phyloP scores from a whole-genome alignment of 1,140 invertebrate species.

The Phymorhynchus buccinoides region DNA sequence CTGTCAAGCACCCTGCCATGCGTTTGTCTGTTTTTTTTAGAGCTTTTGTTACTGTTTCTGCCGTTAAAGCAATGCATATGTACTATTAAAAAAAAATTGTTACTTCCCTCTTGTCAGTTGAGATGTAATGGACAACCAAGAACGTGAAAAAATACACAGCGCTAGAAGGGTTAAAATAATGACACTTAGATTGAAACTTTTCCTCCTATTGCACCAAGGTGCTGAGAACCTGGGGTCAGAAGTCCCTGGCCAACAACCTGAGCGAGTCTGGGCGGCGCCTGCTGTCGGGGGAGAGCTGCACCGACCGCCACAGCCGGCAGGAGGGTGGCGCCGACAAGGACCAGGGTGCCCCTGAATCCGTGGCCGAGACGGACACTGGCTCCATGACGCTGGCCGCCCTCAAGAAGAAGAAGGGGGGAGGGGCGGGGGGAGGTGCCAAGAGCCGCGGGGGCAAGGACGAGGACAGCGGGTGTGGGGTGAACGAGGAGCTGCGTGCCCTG shows the following conservation, averaged over 20 bases:
- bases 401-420: constrained; percentile 58
- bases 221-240: constrained; percentile 69
- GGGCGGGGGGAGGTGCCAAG: constrained; percentile 14
- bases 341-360: background rate
- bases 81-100: too few relatives aligned
- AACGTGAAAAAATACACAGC: too few relatives aligned
- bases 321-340: background rate
- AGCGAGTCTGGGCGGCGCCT: constrained; percentile 69
- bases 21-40: too few relatives aligned
- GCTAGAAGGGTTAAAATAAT: too few relatives aligned
- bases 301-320: constrained; percentile 43
- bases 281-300: constrained; percentile 58
- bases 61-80: too few relatives aligned
- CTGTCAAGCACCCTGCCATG: too few relatives aligned
- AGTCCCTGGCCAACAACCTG: constrained; percentile 64
- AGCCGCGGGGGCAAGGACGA: constrained; percentile 52
- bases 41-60: too few relatives aligned
- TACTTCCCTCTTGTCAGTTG: too few relatives aligned
- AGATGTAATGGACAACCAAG: too few relatives aligned
- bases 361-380: constrained; percentile 28
- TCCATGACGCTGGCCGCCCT: constrained; percentile 47
- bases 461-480: constrained; percentile 49
- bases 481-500: constrained; percentile 71
- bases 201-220: constrained; percentile 51
- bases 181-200: too few relatives aligned